phyloP scores from a whole-genome alignment of 2,113 vertebrate species.

The Planiliza haematocheilus region DNA sequence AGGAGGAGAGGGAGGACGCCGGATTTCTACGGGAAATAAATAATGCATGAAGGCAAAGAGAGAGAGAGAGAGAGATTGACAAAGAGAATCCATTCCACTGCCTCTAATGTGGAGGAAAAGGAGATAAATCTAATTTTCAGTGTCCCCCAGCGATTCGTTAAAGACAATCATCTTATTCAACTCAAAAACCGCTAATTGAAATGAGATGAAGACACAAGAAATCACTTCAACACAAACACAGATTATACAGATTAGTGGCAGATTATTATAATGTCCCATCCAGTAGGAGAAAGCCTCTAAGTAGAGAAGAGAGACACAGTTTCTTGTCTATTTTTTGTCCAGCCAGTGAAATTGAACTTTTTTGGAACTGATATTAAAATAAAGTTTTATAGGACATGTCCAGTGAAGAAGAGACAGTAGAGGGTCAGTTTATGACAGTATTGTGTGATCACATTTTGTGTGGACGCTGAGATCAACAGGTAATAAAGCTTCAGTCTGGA shows the following conservation, averaged over 20 bases:
- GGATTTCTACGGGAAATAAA: slow-evolving; percentile 59
- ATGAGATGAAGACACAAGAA: neutral
- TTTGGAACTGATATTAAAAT: neutral
- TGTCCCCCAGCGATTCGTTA: neutral
- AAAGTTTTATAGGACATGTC: too few species aligned
- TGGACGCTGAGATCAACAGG: too few species aligned
- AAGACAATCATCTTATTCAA: neutral
- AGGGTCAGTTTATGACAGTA: too few species aligned
- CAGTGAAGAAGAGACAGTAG: too few species aligned
- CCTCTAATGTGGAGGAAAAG: slow-evolving; percentile 25
- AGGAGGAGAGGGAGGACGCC: slow-evolving; percentile 38
- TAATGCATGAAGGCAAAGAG: slow-evolving; percentile 60
- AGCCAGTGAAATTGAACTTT: neutral
- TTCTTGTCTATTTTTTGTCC: neutral
- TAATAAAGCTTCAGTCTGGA: too few species aligned
- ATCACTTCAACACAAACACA: neutral
- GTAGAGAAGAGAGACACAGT: neutral
- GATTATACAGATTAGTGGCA: neutral
- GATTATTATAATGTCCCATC: too few species aligned
- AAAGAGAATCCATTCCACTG: slow-evolving; percentile 35
- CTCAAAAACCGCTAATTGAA: neutral
- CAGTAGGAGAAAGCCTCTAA: neutral
- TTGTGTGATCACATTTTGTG: too few species aligned
- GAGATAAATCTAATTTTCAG: slow-evolving; percentile 16
- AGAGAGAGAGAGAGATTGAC: slow-evolving; percentile 12